Conservation (phyloP, 2,797 vertebrate genomes). For the Simalia tracyae region DNA sequence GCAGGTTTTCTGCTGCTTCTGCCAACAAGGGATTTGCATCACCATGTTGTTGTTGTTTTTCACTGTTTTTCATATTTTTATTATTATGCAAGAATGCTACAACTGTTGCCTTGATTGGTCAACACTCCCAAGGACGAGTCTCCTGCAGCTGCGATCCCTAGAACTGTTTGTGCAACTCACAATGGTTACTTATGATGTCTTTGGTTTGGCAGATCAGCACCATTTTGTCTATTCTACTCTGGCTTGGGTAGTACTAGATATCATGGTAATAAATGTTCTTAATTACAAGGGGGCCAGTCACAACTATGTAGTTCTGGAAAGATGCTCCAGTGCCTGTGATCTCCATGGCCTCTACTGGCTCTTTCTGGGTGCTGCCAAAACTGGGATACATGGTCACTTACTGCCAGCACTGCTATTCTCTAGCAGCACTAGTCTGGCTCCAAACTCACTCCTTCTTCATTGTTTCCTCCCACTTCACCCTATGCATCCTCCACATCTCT, state of each 20-base stretch:
- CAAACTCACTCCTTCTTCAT: not conserved
- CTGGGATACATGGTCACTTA: not conserved
- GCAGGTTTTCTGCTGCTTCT: not conserved
- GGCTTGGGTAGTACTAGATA: not conserved
- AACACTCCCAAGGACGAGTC: not conserved
- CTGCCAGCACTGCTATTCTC: not conserved
- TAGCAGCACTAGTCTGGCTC: not conserved
- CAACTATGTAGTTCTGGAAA: not conserved
- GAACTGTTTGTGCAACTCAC: not conserved
- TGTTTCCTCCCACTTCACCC: not conserved
- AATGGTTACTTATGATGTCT: not conserved
- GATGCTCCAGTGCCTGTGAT: not conserved
- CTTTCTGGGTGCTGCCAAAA: not conserved
- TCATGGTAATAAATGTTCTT: not conserved
- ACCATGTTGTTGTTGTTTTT: not conserved
- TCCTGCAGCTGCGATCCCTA: not conserved
- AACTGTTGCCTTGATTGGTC: not conserved
- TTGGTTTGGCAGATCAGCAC: not conserved
- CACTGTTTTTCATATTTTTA: not conserved
- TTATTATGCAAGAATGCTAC: not conserved
- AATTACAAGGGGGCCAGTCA: not conserved
- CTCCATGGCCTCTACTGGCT: not conserved
- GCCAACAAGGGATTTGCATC: not conserved
- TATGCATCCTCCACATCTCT: not conserved
- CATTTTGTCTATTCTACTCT: not conserved